phyloP scores from a whole-genome alignment of 2,797 vertebrate species.

The Oreochromis grahami region DNA sequence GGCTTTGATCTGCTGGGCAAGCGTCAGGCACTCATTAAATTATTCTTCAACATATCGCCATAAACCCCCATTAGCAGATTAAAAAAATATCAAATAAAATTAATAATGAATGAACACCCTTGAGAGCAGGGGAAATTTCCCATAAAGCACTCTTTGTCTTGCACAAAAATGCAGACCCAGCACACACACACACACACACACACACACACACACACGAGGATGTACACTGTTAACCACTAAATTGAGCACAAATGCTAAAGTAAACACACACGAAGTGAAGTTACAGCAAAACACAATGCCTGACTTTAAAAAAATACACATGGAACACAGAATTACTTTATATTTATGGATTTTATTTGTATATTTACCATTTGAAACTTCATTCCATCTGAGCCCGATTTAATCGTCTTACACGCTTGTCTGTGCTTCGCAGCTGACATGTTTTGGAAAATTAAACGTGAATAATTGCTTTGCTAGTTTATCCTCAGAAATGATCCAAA shows the following conservation, averaged over 20 bases:
- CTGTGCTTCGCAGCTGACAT: background rate
- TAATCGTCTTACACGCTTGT: background rate
- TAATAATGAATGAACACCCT: background rate
- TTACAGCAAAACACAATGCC: background rate
- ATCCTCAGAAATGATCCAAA: constrained; percentile 20
- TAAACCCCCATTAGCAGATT: background rate
- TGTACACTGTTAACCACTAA: background rate
- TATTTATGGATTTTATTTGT: constrained; percentile 3
- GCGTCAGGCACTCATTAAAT: background rate
- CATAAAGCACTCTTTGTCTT: background rate
- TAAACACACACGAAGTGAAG: background rate
- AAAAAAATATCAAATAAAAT: background rate
- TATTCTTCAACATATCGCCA: background rate
- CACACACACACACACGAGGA: background rate
- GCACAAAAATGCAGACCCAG: background rate
- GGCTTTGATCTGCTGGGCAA: background rate
- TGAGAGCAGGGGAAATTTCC: background rate
- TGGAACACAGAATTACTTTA: background rate
- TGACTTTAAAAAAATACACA: background rate
- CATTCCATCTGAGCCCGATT: background rate
- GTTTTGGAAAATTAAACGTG: background rate
- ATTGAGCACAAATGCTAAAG: background rate
- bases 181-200: background rate
- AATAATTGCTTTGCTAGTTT: background rate
- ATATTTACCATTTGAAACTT: background rate